Percentiles rank a stretch among this genome's conserved stretches.
Conservation (phyloP, 2,888 invertebrate genomes). For the Watsonalla binaria region DNA sequence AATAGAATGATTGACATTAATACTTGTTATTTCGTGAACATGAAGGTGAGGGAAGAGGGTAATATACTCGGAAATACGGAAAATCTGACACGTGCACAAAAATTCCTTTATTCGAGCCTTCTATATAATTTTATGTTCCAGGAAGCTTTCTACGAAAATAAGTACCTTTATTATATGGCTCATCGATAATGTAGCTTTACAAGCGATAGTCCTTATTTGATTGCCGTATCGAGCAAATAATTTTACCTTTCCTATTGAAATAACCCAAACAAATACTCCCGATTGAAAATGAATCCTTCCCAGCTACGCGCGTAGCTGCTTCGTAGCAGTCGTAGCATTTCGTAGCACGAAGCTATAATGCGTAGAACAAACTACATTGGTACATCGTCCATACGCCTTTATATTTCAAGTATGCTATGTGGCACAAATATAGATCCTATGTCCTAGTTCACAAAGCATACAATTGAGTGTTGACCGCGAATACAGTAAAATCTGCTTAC, state of each 20-base stretch:
- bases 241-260: too few relatives aligned
- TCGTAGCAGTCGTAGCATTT: background rate
- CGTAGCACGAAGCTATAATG: background rate
- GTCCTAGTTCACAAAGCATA: too few relatives aligned
- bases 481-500: too few relatives aligned
- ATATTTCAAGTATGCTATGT: too few relatives aligned
- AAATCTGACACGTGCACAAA: background rate
- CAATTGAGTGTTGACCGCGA: too few relatives aligned
- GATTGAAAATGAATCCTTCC: background rate
- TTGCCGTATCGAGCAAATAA: too few relatives aligned
- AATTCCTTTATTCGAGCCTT: background rate
- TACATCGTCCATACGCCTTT: too few relatives aligned
- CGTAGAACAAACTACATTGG: background rate
- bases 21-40: conserved; percentile 17
- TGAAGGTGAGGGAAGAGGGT: conserved; percentile 1
- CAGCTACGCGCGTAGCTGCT: background rate
- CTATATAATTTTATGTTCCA: background rate
- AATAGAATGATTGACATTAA: conserved; percentile 18
- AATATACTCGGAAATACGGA: background rate
- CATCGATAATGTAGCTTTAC: too few relatives aligned
- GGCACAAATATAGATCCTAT: too few relatives aligned
- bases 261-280: too few relatives aligned
- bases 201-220: too few relatives aligned
- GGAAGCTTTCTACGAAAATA: background rate
- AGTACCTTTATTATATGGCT: too few relatives aligned